Conservation (phyloP, 2,888 invertebrate genomes). For the Pinctada fucata region DNA sequence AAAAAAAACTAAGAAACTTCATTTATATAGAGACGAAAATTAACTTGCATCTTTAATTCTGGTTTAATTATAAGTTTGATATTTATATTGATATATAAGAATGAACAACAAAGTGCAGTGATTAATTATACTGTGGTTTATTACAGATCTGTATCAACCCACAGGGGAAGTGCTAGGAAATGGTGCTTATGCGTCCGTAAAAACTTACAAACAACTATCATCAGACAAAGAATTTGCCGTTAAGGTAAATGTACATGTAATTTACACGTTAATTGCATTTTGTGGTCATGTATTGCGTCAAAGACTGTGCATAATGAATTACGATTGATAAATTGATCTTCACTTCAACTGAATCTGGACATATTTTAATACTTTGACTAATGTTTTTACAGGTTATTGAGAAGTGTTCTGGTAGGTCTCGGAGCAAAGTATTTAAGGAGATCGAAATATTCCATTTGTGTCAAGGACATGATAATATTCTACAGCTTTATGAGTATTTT, state of each 20-base stretch:
- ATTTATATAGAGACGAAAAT: too few relatives aligned
- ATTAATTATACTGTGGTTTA: not conserved
- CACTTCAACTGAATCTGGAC: too few relatives aligned
- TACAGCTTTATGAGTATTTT: slow-evolving; percentile 93
- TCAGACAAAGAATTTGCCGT: slow-evolving; percentile 97
- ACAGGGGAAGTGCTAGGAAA: slow-evolving; percentile 97
- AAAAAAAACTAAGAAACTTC: too few relatives aligned
- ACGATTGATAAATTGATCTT: too few relatives aligned
- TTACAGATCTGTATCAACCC: slow-evolving; percentile 92
- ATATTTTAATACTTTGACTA: not conserved
- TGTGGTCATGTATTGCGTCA: not conserved
- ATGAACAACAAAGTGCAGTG: too few relatives aligned
- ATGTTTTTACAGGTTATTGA: slow-evolving; percentile 85
- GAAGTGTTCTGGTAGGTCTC: slow-evolving; percentile 95
- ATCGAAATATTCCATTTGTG: slow-evolving; percentile 99
- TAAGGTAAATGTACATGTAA: slow-evolving; percentile 79
- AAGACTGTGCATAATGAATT: not conserved
- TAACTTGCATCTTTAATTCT: too few relatives aligned
- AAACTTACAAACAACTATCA: slow-evolving; percentile 93
- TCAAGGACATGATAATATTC: slow-evolving; percentile 97
- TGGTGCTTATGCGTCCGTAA: slow-evolving; percentile 97
- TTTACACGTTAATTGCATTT: not conserved
- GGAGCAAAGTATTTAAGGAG: slow-evolving; percentile 96
- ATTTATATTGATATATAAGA: too few relatives aligned
- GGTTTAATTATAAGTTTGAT: too few relatives aligned